These are phyloP conservation scores for Stegodyphus mimosarum DNA, from an alignment of 1,140 invertebrate genomes.

Conservation along the genomic window DNA sequence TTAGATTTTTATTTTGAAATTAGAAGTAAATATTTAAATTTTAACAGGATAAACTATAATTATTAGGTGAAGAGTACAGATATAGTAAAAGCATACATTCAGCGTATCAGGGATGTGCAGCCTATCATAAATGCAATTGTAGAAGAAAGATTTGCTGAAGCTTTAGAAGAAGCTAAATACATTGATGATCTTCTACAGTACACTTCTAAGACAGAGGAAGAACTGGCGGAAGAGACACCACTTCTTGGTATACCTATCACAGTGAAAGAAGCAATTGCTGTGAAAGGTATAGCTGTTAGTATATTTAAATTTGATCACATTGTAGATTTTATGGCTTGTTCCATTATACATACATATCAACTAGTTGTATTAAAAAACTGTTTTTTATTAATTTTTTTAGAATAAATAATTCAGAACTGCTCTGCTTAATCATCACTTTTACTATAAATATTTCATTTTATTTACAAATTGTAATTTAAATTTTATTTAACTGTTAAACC, in stretches of 20 bases:
- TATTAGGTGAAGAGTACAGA: constrained; percentile 63
- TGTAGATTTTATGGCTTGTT: too few relatives aligned
- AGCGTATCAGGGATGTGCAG: constrained; percentile 66
- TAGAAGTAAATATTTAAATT: not conserved
- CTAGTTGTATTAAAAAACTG: too few relatives aligned
- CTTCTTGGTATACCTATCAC: constrained; percentile 64
- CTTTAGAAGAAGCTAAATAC: constrained; percentile 64
- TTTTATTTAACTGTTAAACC: too few relatives aligned
- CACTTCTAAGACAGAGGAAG: constrained; percentile 68
- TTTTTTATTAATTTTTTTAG: too few relatives aligned
- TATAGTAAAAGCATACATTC: constrained; percentile 67
- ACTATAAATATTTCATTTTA: too few relatives aligned
- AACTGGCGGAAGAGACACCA: constrained; percentile 59
- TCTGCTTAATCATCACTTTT: too few relatives aligned
- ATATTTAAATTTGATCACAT: too few relatives aligned
- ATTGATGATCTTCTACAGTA: constrained; percentile 74
- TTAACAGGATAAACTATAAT: not conserved
- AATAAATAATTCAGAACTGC: too few relatives aligned
- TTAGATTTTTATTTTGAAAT: not conserved
- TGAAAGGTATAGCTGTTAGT: constrained; percentile 58
- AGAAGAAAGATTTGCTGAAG: constrained; percentile 64
- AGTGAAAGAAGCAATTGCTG: constrained; percentile 62
- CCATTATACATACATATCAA: too few relatives aligned
- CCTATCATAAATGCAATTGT: constrained; percentile 69
- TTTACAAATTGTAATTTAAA: too few relatives aligned